Evolutionary conservation across 1,140 invertebrate genomes (phyloP).

Genomic region (Diabrotica virgifera): DNA sequence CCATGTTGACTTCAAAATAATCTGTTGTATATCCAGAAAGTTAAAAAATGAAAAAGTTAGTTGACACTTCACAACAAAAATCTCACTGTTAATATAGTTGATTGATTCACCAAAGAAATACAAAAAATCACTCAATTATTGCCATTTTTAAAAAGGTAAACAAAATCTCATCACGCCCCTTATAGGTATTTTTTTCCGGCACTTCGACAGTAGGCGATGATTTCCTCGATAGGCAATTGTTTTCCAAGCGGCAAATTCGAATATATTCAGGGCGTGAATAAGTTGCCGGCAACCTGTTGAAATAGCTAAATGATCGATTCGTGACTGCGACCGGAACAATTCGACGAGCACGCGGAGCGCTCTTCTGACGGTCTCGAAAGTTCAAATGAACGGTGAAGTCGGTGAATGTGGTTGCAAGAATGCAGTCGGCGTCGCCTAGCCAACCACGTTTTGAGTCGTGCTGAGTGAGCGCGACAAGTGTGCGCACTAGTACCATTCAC

Average conservation of each 20-base stretch:
- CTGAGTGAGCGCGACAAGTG: background rate
- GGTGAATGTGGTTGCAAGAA: conserved; percentile 1
- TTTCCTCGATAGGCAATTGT: background rate
- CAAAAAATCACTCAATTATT: background rate
- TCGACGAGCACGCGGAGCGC: background rate
- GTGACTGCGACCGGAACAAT: background rate
- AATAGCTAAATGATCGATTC: background rate
- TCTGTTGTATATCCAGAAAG: background rate
- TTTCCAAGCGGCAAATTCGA: background rate
- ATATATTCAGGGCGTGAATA: background rate
- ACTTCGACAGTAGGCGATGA: too few relatives aligned
- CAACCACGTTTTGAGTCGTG: background rate
- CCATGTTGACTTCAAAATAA: conserved; percentile 26
- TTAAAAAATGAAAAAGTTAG: background rate
- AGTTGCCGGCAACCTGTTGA: conserved; percentile 1
- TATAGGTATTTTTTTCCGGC: background rate
- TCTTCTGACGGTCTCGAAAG: background rate
- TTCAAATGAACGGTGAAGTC: background rate
- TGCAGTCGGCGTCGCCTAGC: background rate
- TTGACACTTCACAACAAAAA: background rate
- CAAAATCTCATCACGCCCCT: background rate
- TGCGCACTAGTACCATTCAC: background rate
- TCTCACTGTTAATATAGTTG: background rate
- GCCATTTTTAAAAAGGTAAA: background rate
- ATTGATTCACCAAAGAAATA: too few relatives aligned